Evolutionary conservation across 2,888 invertebrate species (phyloP).

Genomic region (Priocnemis perturbator): DNA sequence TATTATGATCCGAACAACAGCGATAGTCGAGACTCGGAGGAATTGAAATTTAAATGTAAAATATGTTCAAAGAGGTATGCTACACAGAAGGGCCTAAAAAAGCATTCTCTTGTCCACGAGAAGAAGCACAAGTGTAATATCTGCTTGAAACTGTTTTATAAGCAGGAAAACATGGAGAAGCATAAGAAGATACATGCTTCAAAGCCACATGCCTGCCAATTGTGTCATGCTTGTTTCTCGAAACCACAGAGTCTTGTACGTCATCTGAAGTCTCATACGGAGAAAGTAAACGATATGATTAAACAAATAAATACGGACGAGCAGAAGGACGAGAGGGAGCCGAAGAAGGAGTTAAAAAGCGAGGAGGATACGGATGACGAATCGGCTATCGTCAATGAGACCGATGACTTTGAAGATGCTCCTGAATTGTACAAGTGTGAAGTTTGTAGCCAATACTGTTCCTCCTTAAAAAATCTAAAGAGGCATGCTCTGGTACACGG

Average conservation of each 20-base stretch:
- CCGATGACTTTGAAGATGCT: constrained; percentile 62
- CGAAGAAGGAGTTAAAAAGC: constrained; percentile 52
- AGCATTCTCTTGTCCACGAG: constrained; percentile 69
- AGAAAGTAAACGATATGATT: constrained; percentile 58
- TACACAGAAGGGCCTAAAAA: constrained; percentile 69
- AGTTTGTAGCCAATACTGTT: constrained; percentile 69
- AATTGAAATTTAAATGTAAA: constrained; percentile 66
- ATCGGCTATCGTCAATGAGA: constrained; percentile 47
- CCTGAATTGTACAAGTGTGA: constrained; percentile 72
- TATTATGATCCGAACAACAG: constrained; percentile 54
- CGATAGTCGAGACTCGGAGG: constrained; percentile 55
- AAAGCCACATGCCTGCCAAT: constrained; percentile 67
- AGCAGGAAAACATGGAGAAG: constrained; percentile 67
- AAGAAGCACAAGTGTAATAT: constrained; percentile 68
- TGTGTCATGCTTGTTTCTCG: constrained; percentile 66
- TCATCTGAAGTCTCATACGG: constrained; percentile 65
- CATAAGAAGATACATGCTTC: constrained; percentile 63
- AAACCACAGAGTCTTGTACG: constrained; percentile 63
- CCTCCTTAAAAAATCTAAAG: constrained; percentile 70
- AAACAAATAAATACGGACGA: constrained; percentile 54
- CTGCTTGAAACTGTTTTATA: constrained; percentile 68
- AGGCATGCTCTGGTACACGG: constrained; percentile 71
- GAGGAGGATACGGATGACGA: constrained; percentile 65
- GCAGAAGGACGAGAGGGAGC: constrained; percentile 47
- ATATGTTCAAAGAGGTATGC: constrained; percentile 66